Base-by-base conservation (phyloP, 2,113 vertebrate genomes). In the Pterocles gutturalis region DNA sequence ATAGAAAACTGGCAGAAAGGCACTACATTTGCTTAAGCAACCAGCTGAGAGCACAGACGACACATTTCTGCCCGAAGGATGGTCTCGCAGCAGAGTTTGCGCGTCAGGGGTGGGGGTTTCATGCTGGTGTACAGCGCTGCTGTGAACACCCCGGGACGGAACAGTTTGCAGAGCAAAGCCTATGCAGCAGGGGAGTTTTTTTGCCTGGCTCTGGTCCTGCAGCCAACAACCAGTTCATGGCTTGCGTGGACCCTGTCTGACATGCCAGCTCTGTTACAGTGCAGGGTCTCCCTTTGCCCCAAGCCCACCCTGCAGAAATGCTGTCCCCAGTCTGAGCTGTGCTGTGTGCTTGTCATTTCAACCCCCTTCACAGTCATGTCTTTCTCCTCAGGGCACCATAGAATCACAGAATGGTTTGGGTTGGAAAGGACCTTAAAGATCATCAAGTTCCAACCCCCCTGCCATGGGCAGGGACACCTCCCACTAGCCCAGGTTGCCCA, bases 151-250 rank as follows among this genome's bases (percentile, higher is more conserved):
- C 49, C 1, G 2, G 65, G 25, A 58, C 24, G 31, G n/a, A 88
- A 38, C 20, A 10, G 1, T 72, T 58, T 69, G 38, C 19, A 60
- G 17, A 75, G 51, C 22, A 62, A 65, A 64, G 3, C 53, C 38
- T 10, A 1, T 0, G 0, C n/a, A 45, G 15, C 16, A 28, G 24
- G n/a, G 19, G 9, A 10, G 16, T 16, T 24, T 13, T 28, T 46
- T 20, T 72, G 15, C 38, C 62, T 67, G 38, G 15, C 7, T 93
- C 36, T 80, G 64, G 26, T 51, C 54, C 69, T 75, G 53, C 53
- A 86, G 53, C 28, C 71, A 62, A 13, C 58, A 77, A 7, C 2
- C 24, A 61, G 17, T 11, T 69, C 51, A 14, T 41, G 76, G 21
- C 57, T 62, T 14, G 49, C 48, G 7, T 67, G 25, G 60, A n/a